Evolutionary conservation across 2,888 invertebrate species (phyloP).

Genomic region (Orthosia gothica): DNA sequence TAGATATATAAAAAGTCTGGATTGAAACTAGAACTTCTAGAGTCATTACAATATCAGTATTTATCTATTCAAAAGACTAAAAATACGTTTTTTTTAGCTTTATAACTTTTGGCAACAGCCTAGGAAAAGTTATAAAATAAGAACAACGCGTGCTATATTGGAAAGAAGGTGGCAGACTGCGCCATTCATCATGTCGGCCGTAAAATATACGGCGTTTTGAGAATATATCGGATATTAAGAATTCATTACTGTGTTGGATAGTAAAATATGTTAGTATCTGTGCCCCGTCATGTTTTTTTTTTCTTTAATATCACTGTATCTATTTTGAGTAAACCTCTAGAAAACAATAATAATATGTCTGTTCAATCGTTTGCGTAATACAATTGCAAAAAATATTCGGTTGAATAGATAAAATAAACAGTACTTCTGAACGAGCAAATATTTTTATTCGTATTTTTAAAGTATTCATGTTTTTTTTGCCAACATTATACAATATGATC

Average conservation of each 20-base stretch:
- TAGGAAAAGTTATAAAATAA: slow-evolving; percentile 10
- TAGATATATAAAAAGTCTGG: neutral
- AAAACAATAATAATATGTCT: neutral
- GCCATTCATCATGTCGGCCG: slow-evolving; percentile 26
- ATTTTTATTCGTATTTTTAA: neutral
- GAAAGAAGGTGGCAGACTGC: neutral
- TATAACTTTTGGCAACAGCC: slow-evolving; percentile 12
- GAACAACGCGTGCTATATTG: neutral
- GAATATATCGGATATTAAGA: slow-evolving; percentile 42
- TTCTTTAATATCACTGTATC: neutral
- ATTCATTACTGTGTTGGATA: slow-evolving; percentile 18
- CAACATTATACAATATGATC: too few species aligned
- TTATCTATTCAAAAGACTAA: neutral
- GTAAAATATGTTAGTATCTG: slow-evolving; percentile 26
- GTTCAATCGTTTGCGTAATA: neutral
- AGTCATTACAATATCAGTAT: neutral
- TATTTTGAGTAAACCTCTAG: too few species aligned
- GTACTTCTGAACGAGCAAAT: neutral
- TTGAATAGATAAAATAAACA: neutral
- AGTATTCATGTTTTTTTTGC: too few species aligned
- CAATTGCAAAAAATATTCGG: neutral
- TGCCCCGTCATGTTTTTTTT: neutral
- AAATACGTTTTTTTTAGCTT: neutral
- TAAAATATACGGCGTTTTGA: slow-evolving; percentile 32
- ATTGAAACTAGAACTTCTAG: neutral